These are phyloP conservation scores for Phylloscopus collybita DNA, from an alignment of 2,797 vertebrate genomes.

Conservation along the genomic window DNA sequence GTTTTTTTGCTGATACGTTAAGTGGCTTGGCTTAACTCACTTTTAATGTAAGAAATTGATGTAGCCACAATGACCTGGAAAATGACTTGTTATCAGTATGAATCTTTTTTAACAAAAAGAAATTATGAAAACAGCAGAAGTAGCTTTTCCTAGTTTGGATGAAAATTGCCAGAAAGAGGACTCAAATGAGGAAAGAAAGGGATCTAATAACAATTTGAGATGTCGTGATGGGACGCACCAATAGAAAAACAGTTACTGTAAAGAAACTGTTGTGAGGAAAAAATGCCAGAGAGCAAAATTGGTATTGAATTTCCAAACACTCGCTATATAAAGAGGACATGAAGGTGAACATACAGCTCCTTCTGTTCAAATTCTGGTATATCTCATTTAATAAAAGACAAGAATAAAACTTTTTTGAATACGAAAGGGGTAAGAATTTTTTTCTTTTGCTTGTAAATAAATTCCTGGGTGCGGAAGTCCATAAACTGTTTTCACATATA, in stretches of 20 bases:
- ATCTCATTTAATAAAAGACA: not conserved
- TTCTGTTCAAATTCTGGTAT: not conserved
- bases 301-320: not conserved
- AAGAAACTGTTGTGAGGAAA: not conserved
- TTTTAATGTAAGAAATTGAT: not conserved
- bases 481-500: not conserved
- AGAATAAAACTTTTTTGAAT: not conserved
- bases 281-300: not conserved
- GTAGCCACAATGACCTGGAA: not conserved
- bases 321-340: not conserved
- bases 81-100: not conserved
- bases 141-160: not conserved
- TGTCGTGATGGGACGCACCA: not conserved
- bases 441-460: not conserved
- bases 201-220: not conserved
- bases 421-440: rapidly evolving
- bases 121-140: not conserved
- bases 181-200: not conserved
- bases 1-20: not conserved
- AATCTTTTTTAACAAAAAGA: not conserved
- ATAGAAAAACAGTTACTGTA: not conserved
- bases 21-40: not conserved
- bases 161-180: not conserved
- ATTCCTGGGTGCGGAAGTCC: not conserved
- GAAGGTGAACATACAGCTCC: not conserved